These are phyloP conservation scores for Noctua janthe DNA, from an alignment of 2,888 invertebrate genomes.

Conservation along the genomic window DNA sequence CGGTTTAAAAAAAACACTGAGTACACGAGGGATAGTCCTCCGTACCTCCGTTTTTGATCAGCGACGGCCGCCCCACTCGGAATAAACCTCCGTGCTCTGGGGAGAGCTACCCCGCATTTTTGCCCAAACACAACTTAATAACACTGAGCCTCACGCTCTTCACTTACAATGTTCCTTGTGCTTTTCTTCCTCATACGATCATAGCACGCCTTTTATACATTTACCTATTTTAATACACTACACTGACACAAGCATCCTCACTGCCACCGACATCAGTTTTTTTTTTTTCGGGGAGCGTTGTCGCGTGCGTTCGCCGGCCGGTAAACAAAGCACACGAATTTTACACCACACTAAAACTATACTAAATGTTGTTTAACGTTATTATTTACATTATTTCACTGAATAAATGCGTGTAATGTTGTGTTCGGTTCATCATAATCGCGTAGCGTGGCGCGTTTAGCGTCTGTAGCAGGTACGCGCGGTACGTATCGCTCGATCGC, in stretches of 20 bases:
- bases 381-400: slow-evolving; percentile 88
- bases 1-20: slow-evolving; percentile 83
- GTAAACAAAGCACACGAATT: slow-evolving; percentile 89
- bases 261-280: slow-evolving; percentile 87
- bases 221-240: slow-evolving; percentile 89
- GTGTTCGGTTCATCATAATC: slow-evolving; percentile 84
- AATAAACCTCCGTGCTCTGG: slow-evolving; percentile 82
- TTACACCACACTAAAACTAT: slow-evolving; percentile 91
- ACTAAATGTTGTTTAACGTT: slow-evolving; percentile 91
- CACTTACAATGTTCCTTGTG: slow-evolving; percentile 90
- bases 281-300: slow-evolving; percentile 84
- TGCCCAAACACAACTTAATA: slow-evolving; percentile 83
- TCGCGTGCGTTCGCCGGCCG: slow-evolving; percentile 92
- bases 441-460: slow-evolving; percentile 84
- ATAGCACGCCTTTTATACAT: slow-evolving; percentile 90
- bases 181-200: slow-evolving; percentile 91
- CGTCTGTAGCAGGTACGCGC: slow-evolving; percentile 80
- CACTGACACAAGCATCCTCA: slow-evolving; percentile 87
- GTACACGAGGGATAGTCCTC: slow-evolving; percentile 88
- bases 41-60: slow-evolving; percentile 88
- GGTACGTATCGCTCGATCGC: slow-evolving; percentile 87
- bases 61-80: slow-evolving; percentile 85
- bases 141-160: slow-evolving; percentile 81
- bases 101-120: slow-evolving; percentile 87
- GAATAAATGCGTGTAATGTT: slow-evolving; percentile 84